These are phyloP conservation scores for Elymnias hypermnestra DNA, from an alignment of 1,140 invertebrate species.

Conservation along the genomic window DNA sequence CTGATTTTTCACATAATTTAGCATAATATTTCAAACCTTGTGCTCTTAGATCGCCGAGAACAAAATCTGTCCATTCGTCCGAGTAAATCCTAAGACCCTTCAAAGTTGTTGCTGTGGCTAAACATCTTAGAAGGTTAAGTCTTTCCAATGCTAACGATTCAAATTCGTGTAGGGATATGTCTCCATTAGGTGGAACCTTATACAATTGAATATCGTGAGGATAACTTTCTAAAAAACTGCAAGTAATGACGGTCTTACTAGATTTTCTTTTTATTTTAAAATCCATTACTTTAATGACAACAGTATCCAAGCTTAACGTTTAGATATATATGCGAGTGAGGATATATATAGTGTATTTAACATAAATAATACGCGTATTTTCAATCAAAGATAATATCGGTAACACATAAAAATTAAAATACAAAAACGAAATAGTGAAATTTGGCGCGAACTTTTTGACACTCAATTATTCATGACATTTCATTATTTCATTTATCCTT, in stretches of 20 bases:
- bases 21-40: constrained; percentile 82
- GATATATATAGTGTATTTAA: too few species aligned
- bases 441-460: too few species aligned
- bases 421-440: too few species aligned
- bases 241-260: constrained; percentile 36
- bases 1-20: constrained; percentile 72
- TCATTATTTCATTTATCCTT: too few species aligned
- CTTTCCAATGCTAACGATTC: constrained; percentile 91
- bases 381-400: too few species aligned
- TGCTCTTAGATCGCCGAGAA: constrained; percentile 83
- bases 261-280: constrained; percentile 68
- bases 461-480: too few species aligned
- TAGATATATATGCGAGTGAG: too few species aligned
- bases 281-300: constrained; percentile 42
- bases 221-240: constrained; percentile 75
- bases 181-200: constrained; percentile 83
- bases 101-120: constrained; percentile 82
- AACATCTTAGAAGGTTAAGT: constrained; percentile 85
- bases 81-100: constrained; percentile 79
- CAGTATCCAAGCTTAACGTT: too few species aligned
- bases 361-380: too few species aligned
- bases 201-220: constrained; percentile 89
- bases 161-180: constrained; percentile 89
- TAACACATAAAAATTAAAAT: too few species aligned
- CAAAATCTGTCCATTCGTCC: constrained; percentile 84